Evolutionary conservation across 2,888 invertebrate species (phyloP), one percentile per base, ranked within the genome.

Genomic region (Troglohyphantes excavatus): DNA sequence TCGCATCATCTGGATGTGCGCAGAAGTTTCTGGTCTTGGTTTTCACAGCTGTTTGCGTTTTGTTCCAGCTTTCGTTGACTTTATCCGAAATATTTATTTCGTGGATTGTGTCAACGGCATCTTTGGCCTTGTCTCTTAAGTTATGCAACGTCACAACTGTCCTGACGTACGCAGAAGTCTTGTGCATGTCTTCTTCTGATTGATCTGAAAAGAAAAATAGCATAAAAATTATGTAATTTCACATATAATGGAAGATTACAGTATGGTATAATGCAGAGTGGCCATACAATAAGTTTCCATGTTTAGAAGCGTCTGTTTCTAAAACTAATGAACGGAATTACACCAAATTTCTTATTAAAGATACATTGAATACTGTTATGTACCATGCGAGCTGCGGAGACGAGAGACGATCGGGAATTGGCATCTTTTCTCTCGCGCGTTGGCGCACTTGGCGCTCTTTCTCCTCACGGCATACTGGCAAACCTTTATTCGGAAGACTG

Each of bases 71-170:
- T 2, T 89, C 82, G 2, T 76, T 46, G 7, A 83, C 63, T 33
- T 82, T 73, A 23, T 89, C 88, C 2, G 82, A 26, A 26, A 89
- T 43, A 9, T 75, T 61, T 27, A 26, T 75, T 5, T 90, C 89
- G 27, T 84, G 83, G 5, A 83, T 39, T 13, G 78, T 53, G 3
- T 90, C 83, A 1, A 72, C 78, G 0, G 89, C 78, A 17, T 78
- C 89, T 29, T 78, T 90, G 2, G 83, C 53, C 26, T 33, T 46
- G 70, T 90, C 89, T 43, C 89, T 33, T n/a, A 90, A 26, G 59
- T 65, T 84, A n/a, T 90, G 89, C 21, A 90, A 23, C 9, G 89
- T 33, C 3, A 84, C 89, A 5, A 90, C 63, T n/a, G 83, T 84
- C 29, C 68, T 46, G 6, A 90, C 83, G 21, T 90, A 83, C 0